Percentiles rank a stretch among this genome's conserved stretches.
Conservation (phyloP, 2,888 invertebrate species). For the Augiades crinisus region DNA sequence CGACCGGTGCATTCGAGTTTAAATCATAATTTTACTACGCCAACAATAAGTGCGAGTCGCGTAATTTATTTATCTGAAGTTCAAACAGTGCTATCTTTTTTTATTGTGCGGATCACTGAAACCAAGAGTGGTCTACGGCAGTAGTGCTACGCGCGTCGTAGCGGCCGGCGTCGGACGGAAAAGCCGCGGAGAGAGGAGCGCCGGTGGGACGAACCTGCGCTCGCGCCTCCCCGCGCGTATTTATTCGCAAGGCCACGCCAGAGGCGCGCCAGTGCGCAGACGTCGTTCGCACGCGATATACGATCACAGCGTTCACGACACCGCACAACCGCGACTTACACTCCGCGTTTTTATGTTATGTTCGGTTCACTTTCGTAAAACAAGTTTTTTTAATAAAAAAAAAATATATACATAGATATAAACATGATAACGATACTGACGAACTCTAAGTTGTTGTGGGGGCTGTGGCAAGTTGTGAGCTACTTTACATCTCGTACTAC, state of each 20-base stretch:
- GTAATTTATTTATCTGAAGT: slow-evolving; percentile 4
- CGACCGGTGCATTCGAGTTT: not conserved
- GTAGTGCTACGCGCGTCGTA: slow-evolving; percentile 50
- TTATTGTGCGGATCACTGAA: slow-evolving; percentile 26
- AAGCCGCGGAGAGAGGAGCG: slow-evolving; percentile 67
- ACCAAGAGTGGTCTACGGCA: slow-evolving; percentile 48
- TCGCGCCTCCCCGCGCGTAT: slow-evolving; percentile 66
- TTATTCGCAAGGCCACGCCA: slow-evolving; percentile 80
- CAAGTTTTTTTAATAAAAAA: slow-evolving; percentile 41
- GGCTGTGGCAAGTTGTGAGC: slow-evolving; percentile 69
- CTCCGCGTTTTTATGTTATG: slow-evolving; percentile 64
- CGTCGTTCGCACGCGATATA: slow-evolving; percentile 72
- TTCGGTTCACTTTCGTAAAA: slow-evolving; percentile 45
- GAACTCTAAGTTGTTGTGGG: slow-evolving; percentile 79
- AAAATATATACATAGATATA: too few species aligned
- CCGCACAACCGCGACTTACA: slow-evolving; percentile 58
- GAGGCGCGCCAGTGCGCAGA: slow-evolving; percentile 74
- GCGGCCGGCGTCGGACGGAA: slow-evolving; percentile 54
- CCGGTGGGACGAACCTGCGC: slow-evolving; percentile 67
- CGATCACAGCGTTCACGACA: slow-evolving; percentile 55
- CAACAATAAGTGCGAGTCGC: not conserved
- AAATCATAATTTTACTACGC: not conserved
- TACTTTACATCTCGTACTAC: slow-evolving; percentile 67
- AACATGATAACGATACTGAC: slow-evolving; percentile 62
- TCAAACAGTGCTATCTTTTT: slow-evolving; percentile 5